Evolutionary conservation across 2,113 vertebrate species (phyloP).

Genomic region (Catharus fuscescens): DNA sequence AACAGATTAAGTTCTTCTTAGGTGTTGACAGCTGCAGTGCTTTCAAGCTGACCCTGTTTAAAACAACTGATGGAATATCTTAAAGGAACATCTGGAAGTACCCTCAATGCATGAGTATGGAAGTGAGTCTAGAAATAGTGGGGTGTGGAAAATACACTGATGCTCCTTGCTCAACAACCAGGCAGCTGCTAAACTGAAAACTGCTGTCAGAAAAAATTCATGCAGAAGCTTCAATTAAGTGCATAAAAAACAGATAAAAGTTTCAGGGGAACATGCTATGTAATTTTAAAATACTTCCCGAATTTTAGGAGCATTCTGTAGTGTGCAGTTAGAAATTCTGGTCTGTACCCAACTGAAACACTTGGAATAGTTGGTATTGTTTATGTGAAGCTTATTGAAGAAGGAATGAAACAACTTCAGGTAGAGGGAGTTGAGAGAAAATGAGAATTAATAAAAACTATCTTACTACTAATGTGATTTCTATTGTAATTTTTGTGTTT

Average conservation of each 20-base stretch:
- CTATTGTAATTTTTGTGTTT: slow-evolving; percentile 3
- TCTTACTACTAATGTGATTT: neutral
- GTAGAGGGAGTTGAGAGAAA: neutral
- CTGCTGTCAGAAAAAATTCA: neutral
- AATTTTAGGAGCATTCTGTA: neutral
- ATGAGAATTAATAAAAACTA: neutral
- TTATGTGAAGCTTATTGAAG: neutral
- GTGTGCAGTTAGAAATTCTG: neutral
- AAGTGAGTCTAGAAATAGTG: neutral
- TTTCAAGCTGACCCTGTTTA: neutral
- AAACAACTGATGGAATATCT: neutral
- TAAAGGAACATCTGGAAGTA: neutral
- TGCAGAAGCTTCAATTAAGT: neutral
- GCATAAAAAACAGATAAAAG: neutral
- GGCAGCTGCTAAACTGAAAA: neutral
- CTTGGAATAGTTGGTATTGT: neutral
- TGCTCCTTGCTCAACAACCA: neutral
- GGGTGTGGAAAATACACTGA: fast-evolving
- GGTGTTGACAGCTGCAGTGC: neutral
- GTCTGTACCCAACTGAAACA: neutral
- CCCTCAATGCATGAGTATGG: fast-evolving
- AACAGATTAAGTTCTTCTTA: neutral
- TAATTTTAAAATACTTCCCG: neutral
- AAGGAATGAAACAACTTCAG: neutral
- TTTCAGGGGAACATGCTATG: neutral